phyloP scores from a whole-genome alignment of 2,113 vertebrate species.

The Oxyura jamaicensis region DNA sequence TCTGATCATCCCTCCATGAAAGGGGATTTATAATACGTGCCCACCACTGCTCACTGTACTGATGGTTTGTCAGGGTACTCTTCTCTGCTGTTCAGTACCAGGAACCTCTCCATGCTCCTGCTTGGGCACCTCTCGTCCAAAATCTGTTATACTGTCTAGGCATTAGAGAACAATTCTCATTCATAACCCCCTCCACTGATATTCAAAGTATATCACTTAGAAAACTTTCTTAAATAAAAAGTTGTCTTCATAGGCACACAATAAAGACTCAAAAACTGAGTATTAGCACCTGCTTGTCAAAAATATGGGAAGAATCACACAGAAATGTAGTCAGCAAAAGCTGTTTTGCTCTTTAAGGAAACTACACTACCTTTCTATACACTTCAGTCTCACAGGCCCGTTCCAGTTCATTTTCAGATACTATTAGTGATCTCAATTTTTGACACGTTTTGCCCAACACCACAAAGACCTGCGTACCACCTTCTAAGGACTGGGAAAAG shows the following conservation, averaged over 20 bases:
- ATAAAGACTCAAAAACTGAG: background rate
- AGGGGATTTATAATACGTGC: fast-evolving
- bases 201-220: fast-evolving
- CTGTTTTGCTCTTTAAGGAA: background rate
- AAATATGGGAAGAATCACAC: background rate
- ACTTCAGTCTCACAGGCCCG: background rate
- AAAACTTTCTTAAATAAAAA: background rate
- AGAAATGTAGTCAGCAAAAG: background rate
- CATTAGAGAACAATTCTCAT: background rate
- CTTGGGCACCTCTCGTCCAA: background rate
- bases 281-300: background rate
- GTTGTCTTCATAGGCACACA: background rate
- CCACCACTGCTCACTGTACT: background rate
- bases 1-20: background rate
- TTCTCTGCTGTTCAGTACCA: background rate
- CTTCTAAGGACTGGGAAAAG: background rate
- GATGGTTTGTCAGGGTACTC: fast-evolving
- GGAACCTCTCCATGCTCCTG: background rate
- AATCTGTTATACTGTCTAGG: background rate
- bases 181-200: background rate
- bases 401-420: background rate
- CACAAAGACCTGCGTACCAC: background rate
- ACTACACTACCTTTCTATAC: background rate
- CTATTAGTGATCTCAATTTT: background rate
- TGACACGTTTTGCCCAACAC: background rate